Percentiles rank a stretch among this genome's conserved stretches.
Conservation (phyloP, 2,113 vertebrate species). For the Poeciliopsis turrubarensis region DNA sequence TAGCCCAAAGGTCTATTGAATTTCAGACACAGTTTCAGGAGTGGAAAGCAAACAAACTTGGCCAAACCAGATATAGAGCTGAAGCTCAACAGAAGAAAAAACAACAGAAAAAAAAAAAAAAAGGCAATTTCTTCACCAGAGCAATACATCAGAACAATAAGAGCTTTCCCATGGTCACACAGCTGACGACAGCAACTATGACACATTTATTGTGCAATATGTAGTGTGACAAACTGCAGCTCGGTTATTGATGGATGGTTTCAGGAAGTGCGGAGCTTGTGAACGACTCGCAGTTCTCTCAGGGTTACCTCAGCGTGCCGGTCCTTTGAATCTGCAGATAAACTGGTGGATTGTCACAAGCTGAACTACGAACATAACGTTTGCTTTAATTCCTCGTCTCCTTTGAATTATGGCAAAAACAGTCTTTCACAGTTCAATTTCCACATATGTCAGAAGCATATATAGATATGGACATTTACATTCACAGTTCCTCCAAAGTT, state of each 20-base stretch:
- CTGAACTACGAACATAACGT: too few species aligned
- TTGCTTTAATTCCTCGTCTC: too few species aligned
- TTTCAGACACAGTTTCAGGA: neutral
- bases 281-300: neutral
- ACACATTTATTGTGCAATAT: slow-evolving; percentile 2
- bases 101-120: neutral
- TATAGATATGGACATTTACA: neutral
- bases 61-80: neutral
- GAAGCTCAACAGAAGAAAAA: neutral
- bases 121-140: neutral
- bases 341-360: neutral
- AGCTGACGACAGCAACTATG: slow-evolving; percentile 3
- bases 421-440: neutral
- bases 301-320: neutral
- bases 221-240: slow-evolving; percentile 4
- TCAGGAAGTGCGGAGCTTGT: neutral
- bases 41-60: neutral
- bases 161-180: slow-evolving; percentile 5
- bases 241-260: slow-evolving; percentile 5
- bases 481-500: too few species aligned
- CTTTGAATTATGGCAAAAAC: neutral
- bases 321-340: neutral
- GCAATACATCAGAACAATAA: neutral
- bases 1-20: neutral
- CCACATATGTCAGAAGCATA: neutral